Evolutionary conservation across 2,888 invertebrate species (phyloP), one percentile per base, ranked within the genome.

Genomic region (Caradrina clavipalpis): DNA sequence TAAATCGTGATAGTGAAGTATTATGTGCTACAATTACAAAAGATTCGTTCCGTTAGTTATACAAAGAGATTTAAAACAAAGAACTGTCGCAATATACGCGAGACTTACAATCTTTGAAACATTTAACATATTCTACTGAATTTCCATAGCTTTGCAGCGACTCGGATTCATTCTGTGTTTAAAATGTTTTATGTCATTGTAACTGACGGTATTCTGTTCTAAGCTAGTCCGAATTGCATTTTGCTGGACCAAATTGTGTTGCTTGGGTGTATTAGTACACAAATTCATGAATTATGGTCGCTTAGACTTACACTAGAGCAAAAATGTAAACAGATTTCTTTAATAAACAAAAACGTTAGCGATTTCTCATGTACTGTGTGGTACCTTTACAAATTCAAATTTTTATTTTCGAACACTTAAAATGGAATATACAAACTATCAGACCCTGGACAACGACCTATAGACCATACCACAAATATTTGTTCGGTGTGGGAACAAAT

Each of bases 121-220:
- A 19, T 66, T 70, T 26, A 58, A 53, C n/a, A 77, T 77, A 77
- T 77, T 73, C 61, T 7, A 47, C 54, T 26, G 50, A 47, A 73
- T 31, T 57, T 62, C 17, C 49, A 71, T 17, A 56, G 19, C 7
- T 56, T 13, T 17, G 31, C 31, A 51, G 53, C 53, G n/a, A 45
- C 45, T 17, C 5, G 17, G 45, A 6, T 45, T 45, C 45, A 70
- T 73, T 51, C 4, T 54, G 42, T 77, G 11, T 53, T 21, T 39
- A 50, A 53, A 60, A 64, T 26, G 60, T 45, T 35, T 17, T 42
- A 60, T 50, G 35, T 21, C 50, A 31, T 17, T 45, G 45, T 17
- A 17, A 17, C 45, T 17, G 45, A 6, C 45, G 17, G 1, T 45
- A 45, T 45, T 45, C 17, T 45, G 10, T 45, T 5, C 4, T 2